These are phyloP conservation scores for Casuarius casuarius DNA, from an alignment of 2,113 vertebrate genomes.

Conservation along the genomic window DNA sequence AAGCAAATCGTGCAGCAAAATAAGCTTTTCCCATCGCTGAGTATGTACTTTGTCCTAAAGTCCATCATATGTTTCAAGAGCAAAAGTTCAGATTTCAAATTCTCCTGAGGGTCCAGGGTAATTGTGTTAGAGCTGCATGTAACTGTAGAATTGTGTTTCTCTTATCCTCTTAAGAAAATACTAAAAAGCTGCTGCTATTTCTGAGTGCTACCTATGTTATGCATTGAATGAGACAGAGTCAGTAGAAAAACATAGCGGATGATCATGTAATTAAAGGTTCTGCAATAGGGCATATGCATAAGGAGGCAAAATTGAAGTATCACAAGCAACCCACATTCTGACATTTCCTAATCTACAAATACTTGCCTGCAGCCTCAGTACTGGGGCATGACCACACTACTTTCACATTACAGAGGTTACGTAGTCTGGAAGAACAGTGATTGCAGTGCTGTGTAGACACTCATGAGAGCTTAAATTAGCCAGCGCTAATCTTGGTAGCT, in stretches of 20 bases:
- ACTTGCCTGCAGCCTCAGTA: background rate
- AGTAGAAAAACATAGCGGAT: background rate
- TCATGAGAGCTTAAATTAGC: background rate
- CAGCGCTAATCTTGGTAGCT: background rate
- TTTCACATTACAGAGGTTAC: background rate
- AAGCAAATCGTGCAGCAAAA: background rate
- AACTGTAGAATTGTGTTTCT: background rate
- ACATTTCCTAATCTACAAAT: background rate
- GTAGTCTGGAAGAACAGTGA: rapidly evolving
- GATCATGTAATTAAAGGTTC: background rate
- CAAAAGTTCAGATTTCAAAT: background rate
- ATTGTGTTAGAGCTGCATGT: background rate
- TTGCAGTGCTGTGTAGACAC: background rate
- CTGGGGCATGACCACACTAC: background rate
- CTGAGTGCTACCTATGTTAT: background rate
- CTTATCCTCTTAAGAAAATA: background rate
- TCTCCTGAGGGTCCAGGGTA: rapidly evolving
- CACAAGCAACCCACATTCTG: rapidly evolving
- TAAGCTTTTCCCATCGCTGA: background rate
- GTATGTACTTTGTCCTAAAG: background rate
- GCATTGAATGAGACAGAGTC: background rate
- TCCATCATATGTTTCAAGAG: background rate
- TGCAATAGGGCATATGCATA: background rate
- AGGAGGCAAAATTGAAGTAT: background rate
- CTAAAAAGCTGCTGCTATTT: background rate